Percentiles rank a stretch among this genome's conserved stretches.
These are phyloP conservation scores for Bambusicola thoracicus DNA, from an alignment of 2,113 vertebrate species.

Conservation along the genomic window DNA sequence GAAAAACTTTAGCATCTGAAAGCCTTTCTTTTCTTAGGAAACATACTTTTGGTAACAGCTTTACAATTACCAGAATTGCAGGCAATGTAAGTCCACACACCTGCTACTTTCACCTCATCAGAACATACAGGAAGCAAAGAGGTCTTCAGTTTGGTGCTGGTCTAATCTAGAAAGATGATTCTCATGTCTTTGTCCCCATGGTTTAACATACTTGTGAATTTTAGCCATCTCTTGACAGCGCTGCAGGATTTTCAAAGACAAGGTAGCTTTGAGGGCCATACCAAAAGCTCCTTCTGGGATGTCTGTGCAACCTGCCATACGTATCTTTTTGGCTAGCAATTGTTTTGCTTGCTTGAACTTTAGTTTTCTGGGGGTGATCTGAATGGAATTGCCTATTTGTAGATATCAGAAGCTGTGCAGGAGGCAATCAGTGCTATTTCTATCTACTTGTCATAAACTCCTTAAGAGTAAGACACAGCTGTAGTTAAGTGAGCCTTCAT, in stretches of 20 bases:
- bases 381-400: background rate
- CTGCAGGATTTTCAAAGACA: background rate
- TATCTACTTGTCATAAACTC: background rate
- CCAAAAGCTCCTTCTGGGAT: background rate
- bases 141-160: background rate
- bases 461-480: background rate
- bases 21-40: background rate
- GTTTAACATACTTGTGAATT: background rate
- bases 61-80: background rate
- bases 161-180: background rate
- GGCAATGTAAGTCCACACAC: background rate
- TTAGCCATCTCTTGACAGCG: background rate
- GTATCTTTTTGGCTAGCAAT: background rate
- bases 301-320: background rate
- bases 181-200: background rate
- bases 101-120: background rate
- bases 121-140: background rate
- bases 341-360: background rate
- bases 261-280: background rate
- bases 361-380: background rate
- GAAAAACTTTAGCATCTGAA: background rate
- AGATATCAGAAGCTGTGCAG: background rate
- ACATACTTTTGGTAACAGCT: background rate
- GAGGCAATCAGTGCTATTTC: background rate
- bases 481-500: background rate